A percentile compares a stretch with the other conserved stretches of the same genome.
These are phyloP conservation scores for Rhinolophus sinicus DNA, from an alignment of 2,113 vertebrate genomes.

Conservation along the genomic window DNA sequence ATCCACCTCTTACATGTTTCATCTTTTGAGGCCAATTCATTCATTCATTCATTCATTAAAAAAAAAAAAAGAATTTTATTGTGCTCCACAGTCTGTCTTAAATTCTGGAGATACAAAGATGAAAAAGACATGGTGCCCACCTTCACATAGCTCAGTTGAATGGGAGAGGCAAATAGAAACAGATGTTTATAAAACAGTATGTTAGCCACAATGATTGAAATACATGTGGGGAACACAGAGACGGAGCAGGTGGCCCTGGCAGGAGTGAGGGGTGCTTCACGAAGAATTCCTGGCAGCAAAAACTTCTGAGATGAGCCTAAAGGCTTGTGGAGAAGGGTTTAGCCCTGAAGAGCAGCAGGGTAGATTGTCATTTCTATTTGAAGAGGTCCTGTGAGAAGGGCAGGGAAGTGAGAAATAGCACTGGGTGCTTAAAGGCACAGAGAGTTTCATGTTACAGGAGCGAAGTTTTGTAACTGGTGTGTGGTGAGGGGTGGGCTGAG, in stretches of 20 bases:
- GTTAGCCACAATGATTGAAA: not conserved
- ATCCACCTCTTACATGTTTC: not conserved
- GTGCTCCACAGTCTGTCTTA: not conserved
- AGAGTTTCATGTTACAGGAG: not conserved
- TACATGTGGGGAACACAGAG: accelerated
- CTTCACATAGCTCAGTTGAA: not conserved
- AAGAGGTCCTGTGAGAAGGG: accelerated
- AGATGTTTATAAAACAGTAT: not conserved
- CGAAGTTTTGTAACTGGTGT: not conserved
- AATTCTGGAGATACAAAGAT: not conserved
- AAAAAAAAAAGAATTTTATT: not conserved
- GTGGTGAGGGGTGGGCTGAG: accelerated
- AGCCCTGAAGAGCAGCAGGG: not conserved
- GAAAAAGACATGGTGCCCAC: not conserved
- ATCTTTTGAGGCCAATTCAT: not conserved
- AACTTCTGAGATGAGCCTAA: not conserved
- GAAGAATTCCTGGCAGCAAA: not conserved
- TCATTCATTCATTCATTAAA: not conserved
- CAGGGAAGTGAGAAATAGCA: accelerated
- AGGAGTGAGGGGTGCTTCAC: not conserved
- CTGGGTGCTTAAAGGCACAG: not conserved
- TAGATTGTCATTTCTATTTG: not conserved
- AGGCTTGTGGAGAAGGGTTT: not conserved
- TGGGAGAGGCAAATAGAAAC: not conserved
- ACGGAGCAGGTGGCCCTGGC: too few species aligned